Base-by-base conservation (phyloP, 2,113 vertebrate genomes). In the Protobothrops mucrosquamatus region DNA sequence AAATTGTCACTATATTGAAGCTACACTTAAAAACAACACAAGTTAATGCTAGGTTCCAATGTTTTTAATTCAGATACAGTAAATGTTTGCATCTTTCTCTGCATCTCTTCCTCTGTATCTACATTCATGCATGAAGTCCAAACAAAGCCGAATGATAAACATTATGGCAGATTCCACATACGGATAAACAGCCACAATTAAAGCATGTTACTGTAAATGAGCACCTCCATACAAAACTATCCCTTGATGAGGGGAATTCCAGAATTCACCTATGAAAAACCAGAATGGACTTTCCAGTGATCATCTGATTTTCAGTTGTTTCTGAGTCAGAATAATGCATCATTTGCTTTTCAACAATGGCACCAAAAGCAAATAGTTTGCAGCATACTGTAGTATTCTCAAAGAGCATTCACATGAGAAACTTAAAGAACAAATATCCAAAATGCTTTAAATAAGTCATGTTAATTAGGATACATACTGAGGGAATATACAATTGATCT, bases 121-220 rank as follows among this genome's bases (percentile, higher is more conserved):
- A 29, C 46, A 92, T 69, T 48, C 6, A 48, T 55, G 57, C 6
- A 20, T 64, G 56, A 86, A 59, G 57, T 59, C 43, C 39, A 87
- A 5, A 20, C 43, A 61, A 39, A 61, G 29, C 9, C 1, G 8
- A 22, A 29, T 22, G 15, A 11, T 91, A 26, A 6, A 29, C 12
- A 2, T 48, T 69, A 29, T 69, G 23, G 61, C 2, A 69, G 61
- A 29, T 24, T 24, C 61, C 29, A 39, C 7, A 56, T 89, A 34
- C 34, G 6, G 34, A 61, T 51, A 46, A 90, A 64, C 9, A 61
- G 11, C 54, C 55, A 87, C 48, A 92, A 92, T 61, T 46, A 55
- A 52, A 54, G 4, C 18, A 59, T 56, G 14, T n/a, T 87, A 86
- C 1, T 6, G 81, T 54, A 87, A 88, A 89, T 0, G 0, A 23